Base-by-base conservation (phyloP, 2,888 invertebrate species). In the Lymantria monacha region DNA sequence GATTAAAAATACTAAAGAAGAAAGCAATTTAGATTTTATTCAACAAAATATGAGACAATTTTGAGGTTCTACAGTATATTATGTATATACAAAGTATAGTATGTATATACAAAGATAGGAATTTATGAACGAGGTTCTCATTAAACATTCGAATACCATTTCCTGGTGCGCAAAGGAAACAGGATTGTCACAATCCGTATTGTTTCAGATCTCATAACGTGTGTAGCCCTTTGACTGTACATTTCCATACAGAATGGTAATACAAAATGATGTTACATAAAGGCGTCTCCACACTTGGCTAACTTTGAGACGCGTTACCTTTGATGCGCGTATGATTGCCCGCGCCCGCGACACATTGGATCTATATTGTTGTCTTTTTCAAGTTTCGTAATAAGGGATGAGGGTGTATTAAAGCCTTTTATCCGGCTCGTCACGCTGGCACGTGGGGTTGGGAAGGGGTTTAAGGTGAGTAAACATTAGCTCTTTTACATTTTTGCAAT, bases 331-430 rank as follows among this genome's bases (percentile, higher is more conserved):
- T 90, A 88, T 91, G 90, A 90, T 90, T 87, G 91, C 90, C 84
- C 84, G 85, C 83, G 85, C 89, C 87, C 88, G 88, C 90, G 90
- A 91, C 91, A 91, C 91, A 89, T 89, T 88, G 84, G 84, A 86
- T 89, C 89, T 89, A 88, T 90, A 91, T 89, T 90, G 91, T 91
- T 91, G 91, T 90, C 91, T 91, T 91, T 91, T 91, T 91, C 91
- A 91, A 91, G 90, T 91, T 90, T 89, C 87, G 90, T 91, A 91
- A 91, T 91, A 91, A 91, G 91, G 89, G 89, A 88, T 90, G 90
- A 90, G 91, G 90, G 90, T 91, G 90, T 91, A 91, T 91, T 91
- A 91, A 91, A 91, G 91, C 90, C 90, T 90, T 91, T 91, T 90
- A 91, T 90, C 90, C 90, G 84, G 88, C 89, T 91, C 91, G 90